Conservation (phyloP, 2,888 invertebrate genomes). For the Glomeris marginata region DNA sequence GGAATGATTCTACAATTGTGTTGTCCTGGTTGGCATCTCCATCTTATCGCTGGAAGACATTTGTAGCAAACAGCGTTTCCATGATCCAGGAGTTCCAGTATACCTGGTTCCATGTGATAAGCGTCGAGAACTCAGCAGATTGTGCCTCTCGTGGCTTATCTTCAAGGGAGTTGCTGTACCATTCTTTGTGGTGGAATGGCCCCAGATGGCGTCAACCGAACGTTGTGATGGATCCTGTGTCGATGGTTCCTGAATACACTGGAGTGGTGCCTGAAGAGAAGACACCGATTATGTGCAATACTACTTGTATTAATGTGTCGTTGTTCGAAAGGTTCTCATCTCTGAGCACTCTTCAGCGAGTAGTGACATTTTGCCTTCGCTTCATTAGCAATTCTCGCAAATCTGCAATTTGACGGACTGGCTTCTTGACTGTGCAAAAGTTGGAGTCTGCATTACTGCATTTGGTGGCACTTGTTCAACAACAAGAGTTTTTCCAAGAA, state of each 20-base stretch:
- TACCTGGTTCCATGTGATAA: slow-evolving; percentile 3
- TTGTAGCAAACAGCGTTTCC: no score
- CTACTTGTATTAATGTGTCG: background rate
- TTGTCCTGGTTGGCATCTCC: no score
- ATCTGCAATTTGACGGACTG: background rate
- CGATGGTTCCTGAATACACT: background rate
- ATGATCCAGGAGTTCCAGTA: slow-evolving; percentile 1
- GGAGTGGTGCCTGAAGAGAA: background rate
- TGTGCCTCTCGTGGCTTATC: slow-evolving; percentile 17
- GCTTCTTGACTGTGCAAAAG: background rate
- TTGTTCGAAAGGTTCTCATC: background rate
- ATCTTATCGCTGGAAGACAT: no score
- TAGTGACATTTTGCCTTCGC: background rate
- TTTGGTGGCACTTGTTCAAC: no score
- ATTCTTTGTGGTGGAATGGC: slow-evolving; percentile 17
- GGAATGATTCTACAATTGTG: no score
- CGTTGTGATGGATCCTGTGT: background rate
- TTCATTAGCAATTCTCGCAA: background rate
- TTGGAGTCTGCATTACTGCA: no score
- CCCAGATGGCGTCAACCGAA: slow-evolving; percentile 9
- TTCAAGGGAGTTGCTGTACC: slow-evolving; percentile 9
- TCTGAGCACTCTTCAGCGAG: background rate
- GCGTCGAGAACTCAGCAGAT: background rate
- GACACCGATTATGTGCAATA: background rate
- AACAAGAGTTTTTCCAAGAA: no score